Conservation (phyloP, 2,888 invertebrate species). For the Ypsolopha scabrella region DNA sequence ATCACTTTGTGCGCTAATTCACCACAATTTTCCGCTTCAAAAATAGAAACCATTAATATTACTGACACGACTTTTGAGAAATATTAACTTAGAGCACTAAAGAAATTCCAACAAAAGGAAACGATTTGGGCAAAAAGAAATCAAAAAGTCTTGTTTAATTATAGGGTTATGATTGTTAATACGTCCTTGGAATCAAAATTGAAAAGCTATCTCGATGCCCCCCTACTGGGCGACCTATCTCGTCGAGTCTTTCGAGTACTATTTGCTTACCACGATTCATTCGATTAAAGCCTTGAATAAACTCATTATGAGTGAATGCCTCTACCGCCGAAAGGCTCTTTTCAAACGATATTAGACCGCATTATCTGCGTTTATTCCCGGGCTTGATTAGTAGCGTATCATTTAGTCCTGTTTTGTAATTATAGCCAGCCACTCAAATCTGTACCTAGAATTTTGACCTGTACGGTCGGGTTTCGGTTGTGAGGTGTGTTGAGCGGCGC, state of each 20-base stretch:
- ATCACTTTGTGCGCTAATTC: background rate
- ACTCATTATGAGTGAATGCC: conserved; percentile 64
- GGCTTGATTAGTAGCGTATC: conserved; percentile 69
- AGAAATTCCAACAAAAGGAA: background rate
- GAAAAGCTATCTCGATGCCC: conserved; percentile 13
- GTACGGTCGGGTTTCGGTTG: conserved; percentile 26
- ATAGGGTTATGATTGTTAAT: conserved; percentile 12
- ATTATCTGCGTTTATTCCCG: conserved; percentile 65
- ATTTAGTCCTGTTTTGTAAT: conserved; percentile 67
- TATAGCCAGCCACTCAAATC: conserved; percentile 31
- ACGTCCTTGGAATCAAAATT: conserved; percentile 10
- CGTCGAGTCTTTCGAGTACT: conserved; percentile 27
- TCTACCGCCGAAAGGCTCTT: conserved; percentile 63
- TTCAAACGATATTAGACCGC: conserved; percentile 65
- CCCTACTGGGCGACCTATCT: conserved; percentile 10
- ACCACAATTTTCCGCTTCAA: background rate
- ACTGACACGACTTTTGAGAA: background rate
- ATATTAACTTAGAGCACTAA: background rate
- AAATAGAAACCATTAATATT: background rate
- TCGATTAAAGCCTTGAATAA: conserved; percentile 66
- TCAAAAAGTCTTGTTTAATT: conserved; percentile 14
- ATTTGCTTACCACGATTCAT: conserved; percentile 65
- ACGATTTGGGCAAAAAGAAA: conserved; percentile 1
- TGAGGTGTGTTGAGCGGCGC: conserved; percentile 33
- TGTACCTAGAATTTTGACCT: conserved; percentile 15